These are phyloP conservation scores for Microcaecilia unicolor DNA, from an alignment of 2,797 vertebrate species.

Conservation along the genomic window DNA sequence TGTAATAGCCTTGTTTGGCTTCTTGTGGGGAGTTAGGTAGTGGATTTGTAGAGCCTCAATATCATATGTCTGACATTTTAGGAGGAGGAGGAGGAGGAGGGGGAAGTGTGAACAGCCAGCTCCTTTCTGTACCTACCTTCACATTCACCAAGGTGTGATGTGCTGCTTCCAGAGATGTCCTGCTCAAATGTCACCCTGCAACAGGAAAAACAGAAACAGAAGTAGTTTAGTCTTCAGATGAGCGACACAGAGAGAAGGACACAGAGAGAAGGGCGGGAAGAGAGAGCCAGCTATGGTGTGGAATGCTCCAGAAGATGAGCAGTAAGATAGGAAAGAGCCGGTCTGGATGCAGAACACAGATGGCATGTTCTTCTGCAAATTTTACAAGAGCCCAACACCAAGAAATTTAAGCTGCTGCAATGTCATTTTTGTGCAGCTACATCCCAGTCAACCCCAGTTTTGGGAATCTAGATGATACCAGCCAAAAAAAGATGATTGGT, in stretches of 20 bases:
- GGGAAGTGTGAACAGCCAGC: not conserved
- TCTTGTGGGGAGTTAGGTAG: too few relatives aligned
- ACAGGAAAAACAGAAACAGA: not conserved
- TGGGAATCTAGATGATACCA: too few relatives aligned
- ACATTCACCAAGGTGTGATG: slow-evolving; percentile 84
- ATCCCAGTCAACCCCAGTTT: too few relatives aligned
- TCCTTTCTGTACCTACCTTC: slow-evolving; percentile 67
- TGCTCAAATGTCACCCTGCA: slow-evolving; percentile 79
- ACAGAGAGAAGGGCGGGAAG: not conserved
- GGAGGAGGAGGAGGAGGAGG: not conserved
- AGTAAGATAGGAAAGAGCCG: not conserved
- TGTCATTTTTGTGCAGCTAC: too few relatives aligned
- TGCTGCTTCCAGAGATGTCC: slow-evolving; percentile 78
- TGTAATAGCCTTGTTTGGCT: too few relatives aligned
- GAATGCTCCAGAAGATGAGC: not conserved
- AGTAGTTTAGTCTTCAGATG: slow-evolving; percentile 33
- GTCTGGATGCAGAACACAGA: not conserved
- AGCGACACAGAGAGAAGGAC: not conserved
- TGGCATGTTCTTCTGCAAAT: accelerated
- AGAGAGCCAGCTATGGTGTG: not conserved
- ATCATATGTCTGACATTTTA: too few relatives aligned
- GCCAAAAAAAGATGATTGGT: too few relatives aligned
- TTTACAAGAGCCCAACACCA: too few relatives aligned
- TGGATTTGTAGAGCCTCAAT: too few relatives aligned
- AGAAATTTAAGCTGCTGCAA: too few relatives aligned